These are phyloP conservation scores for Moxostoma hubbsi DNA, from an alignment of 2,797 vertebrate species.

Conservation along the genomic window DNA sequence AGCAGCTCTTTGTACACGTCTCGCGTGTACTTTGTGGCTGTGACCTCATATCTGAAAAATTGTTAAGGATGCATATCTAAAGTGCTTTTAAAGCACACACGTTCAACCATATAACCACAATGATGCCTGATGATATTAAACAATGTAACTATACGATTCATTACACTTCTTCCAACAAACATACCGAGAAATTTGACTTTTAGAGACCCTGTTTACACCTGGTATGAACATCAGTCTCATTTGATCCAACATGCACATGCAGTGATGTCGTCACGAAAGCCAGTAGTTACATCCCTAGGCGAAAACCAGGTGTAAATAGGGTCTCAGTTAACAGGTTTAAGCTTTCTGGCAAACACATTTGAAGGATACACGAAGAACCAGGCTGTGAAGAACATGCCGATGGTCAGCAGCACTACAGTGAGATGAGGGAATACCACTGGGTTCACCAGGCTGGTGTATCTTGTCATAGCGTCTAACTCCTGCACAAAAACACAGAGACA, in stretches of 20 bases:
- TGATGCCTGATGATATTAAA: too few relatives aligned
- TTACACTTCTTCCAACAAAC: too few relatives aligned
- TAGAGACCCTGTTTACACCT: neutral
- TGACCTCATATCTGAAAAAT: conserved; percentile 91
- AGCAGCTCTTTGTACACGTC: conserved; percentile 98
- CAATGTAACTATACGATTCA: too few relatives aligned
- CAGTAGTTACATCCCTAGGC: too few relatives aligned
- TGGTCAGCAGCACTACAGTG: conserved; percentile 94
- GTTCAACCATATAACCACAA: too few relatives aligned
- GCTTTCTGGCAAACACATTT: too few relatives aligned
- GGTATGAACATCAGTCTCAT: neutral
- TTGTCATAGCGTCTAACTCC: conserved; percentile 98
- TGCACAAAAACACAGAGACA: conserved; percentile 59
- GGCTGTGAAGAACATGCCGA: conserved; percentile 98
- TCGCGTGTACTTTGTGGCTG: conserved; percentile 96
- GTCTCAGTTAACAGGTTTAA: too few relatives aligned
- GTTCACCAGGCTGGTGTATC: conserved; percentile 98
- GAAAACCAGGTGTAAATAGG: too few relatives aligned
- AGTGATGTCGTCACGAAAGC: too few relatives aligned
- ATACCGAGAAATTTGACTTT: too few relatives aligned
- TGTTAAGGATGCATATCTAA: conserved; percentile 63
- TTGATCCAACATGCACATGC: too few relatives aligned
- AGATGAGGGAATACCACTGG: conserved; percentile 98
- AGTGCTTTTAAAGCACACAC: too few relatives aligned
- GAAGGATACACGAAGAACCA: conserved; percentile 99